Evolutionary conservation across 2,888 invertebrate species (phyloP).

Genomic region (Heliconius ismenius): DNA sequence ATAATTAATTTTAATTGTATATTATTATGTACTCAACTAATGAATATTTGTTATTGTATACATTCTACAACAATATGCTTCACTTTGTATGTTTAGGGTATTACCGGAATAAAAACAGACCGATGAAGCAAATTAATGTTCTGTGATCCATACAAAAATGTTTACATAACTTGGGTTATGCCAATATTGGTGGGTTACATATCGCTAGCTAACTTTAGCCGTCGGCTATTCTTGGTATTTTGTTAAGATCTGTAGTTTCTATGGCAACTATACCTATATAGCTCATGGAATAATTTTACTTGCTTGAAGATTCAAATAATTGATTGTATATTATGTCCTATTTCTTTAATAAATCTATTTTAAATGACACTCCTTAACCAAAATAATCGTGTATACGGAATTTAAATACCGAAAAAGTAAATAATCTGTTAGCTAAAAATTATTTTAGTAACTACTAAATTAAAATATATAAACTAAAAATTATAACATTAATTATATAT

Average conservation of each 20-base stretch:
- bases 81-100: conserved; percentile 39
- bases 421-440: no score
- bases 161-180: conserved; percentile 30
- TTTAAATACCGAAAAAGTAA: no score
- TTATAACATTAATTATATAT: no score
- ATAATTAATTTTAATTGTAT: conserved; percentile 25
- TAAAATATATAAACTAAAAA: no score
- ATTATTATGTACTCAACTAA: conserved; percentile 4
- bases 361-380: no score
- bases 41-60: conserved; percentile 31
- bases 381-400: no score
- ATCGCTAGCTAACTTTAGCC: neutral
- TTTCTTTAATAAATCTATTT: no score
- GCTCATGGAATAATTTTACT: neutral
- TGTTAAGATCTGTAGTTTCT: neutral
- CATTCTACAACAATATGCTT: conserved; percentile 19
- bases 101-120: conserved; percentile 35
- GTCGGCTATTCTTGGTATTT: conserved; percentile 6
- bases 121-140: conserved; percentile 23
- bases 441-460: no score
- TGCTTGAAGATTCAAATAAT: neutral
- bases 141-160: conserved; percentile 25
- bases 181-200: conserved; percentile 4
- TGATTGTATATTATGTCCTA: no score
- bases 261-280: neutral